Evolutionary conservation across 2,113 vertebrate genomes (phyloP), one percentile per base, ranked within the genome.

Genomic region (Penelope pileata): DNA sequence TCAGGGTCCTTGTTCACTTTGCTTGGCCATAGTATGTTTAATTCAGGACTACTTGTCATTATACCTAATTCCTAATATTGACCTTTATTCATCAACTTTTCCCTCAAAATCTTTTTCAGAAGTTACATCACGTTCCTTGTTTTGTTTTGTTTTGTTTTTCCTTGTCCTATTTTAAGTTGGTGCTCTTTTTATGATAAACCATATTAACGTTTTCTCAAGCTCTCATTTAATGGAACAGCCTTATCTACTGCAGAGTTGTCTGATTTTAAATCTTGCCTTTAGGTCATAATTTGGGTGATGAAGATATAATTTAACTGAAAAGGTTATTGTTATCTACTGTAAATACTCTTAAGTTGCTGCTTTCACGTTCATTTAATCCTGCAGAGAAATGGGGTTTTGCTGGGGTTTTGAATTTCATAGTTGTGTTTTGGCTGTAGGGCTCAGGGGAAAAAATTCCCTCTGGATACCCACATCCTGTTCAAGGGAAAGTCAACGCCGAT

Each of bases 251-350:
- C 30, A 56, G 76, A 78, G 13, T 43, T 79, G 8, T 50, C 90
- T 90, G 74, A 54, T n/a, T 92, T 96, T 81, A 91, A 86, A 83
- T 83, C 15, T 89, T 76, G 27, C 48, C 83, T 83, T 32, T 59
- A 69, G 60, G 27, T 81, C 60, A 92, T 88, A 88, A 88, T 93
- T 94, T 86, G n/a, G 78, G 36, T 78, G 64, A 75, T n/a, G 10
- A 42, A 72, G 40, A 21, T 82, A 45, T 59, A 73, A 88, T 91
- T 84, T 90, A 85, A 45, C 29, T 43, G 26, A 84, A 96, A 88
- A 73, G 23, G 14, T 63, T 90, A 21, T 73, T 96, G 36, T 67
- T 73, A 50, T 89, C 34, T 26, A 24, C 63, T 86, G 74, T 76
- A 91, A 92, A 74, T 92, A 82, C 32, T 84, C 48, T 85, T 26